These are phyloP conservation scores for Takifugu bimaculatus DNA, from an alignment of 2,113 vertebrate genomes.

Conservation along the genomic window DNA sequence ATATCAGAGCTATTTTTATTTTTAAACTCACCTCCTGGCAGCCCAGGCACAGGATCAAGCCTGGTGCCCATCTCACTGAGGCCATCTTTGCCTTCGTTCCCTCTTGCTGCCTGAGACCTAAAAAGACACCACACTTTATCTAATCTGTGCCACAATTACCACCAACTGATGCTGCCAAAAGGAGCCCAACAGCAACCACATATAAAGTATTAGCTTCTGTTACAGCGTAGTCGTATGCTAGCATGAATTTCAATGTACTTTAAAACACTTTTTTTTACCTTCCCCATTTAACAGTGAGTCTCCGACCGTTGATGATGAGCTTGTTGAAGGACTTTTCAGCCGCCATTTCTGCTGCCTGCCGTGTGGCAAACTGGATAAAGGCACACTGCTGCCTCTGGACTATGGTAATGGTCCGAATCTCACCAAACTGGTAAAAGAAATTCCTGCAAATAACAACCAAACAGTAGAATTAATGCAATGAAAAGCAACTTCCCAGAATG, in stretches of 20 bases:
- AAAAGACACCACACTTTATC: neutral
- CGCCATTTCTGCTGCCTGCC: constrained; percentile 89
- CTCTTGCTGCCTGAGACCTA: constrained; percentile 91
- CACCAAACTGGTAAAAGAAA: constrained; percentile 98
- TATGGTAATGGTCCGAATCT: constrained; percentile 93
- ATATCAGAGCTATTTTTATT: too few relatives aligned
- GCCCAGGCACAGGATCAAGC: constrained; percentile 91
- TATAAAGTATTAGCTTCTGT: too few relatives aligned
- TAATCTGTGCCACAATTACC: neutral
- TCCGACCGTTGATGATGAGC: constrained; percentile 91
- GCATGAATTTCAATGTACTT: too few relatives aligned
- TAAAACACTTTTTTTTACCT: constrained; percentile 72
- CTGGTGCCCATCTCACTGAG: constrained; percentile 87
- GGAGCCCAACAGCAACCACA: too few relatives aligned
- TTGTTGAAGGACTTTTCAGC: constrained; percentile 99
- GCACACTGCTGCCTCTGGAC: constrained; percentile 97
- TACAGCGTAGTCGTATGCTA: too few relatives aligned
- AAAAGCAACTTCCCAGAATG: neutral
- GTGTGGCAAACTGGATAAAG: constrained; percentile 96
- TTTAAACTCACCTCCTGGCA: constrained; percentile 83
- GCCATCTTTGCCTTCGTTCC: constrained; percentile 89
- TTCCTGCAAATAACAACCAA: constrained; percentile 72
- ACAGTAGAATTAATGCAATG: neutral
- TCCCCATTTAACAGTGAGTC: constrained; percentile 98
- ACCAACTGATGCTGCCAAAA: too few relatives aligned